These are phyloP conservation scores for Pygocentrus nattereri DNA, from an alignment of 2,797 vertebrate species.

Conservation along the genomic window DNA sequence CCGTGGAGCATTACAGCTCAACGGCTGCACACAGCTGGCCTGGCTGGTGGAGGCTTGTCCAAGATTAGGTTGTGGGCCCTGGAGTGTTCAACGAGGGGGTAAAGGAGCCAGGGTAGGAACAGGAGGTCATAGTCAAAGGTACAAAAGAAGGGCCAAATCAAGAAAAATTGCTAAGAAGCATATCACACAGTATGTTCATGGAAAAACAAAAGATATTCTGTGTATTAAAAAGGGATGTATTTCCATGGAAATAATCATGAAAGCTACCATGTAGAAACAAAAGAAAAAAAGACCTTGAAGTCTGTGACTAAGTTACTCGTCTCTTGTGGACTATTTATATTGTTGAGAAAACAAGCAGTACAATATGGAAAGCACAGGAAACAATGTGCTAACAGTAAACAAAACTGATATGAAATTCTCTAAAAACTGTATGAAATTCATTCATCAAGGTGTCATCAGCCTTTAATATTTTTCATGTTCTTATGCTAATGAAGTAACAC, in stretches of 20 bases:
- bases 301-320: no score
- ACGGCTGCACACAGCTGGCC: constrained; percentile 81
- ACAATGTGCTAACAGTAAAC: not conserved
- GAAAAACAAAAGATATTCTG: constrained; percentile 39
- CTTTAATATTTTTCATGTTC: not conserved
- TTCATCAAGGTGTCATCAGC: not conserved
- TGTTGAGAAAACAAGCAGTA: not conserved
- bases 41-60: constrained; percentile 70
- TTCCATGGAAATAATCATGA: not conserved
- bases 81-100: constrained; percentile 60
- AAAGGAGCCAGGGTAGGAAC: constrained; percentile 58
- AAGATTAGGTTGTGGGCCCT: constrained; percentile 80
- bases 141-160: constrained; percentile 50
- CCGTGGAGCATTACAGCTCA: constrained; percentile 76
- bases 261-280: not conserved
- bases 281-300: constrained; percentile 13
- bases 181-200: not conserved
- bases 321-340: not conserved
- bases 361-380: not conserved
- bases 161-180: constrained; percentile 36
- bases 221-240: not conserved
- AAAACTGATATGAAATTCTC: no score
- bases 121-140: constrained; percentile 53
- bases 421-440: not conserved
- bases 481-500: no score